These are phyloP conservation scores for Tachysurus vachellii DNA, from an alignment of 2,113 vertebrate genomes.

Conservation along the genomic window DNA sequence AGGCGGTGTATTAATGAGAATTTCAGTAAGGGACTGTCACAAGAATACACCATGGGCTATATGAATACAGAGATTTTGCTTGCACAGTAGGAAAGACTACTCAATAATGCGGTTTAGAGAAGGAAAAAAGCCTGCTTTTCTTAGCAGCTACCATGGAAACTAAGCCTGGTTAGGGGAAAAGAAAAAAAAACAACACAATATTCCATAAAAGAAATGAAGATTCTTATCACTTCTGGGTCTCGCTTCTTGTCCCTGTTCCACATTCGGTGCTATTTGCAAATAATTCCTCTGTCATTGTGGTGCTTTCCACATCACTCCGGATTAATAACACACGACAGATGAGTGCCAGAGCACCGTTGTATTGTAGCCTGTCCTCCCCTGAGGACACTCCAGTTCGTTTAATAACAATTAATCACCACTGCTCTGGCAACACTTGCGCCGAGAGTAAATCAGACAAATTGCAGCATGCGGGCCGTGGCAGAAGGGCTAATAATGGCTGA, in stretches of 20 bases:
- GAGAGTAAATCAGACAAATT: conserved; percentile 48
- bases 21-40: conserved; percentile 17
- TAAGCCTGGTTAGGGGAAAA: conserved; percentile 38
- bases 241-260: background rate
- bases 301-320: conserved; percentile 55
- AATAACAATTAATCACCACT: conserved; percentile 47
- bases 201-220: conserved; percentile 51
- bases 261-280: conserved; percentile 49
- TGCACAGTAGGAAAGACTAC: conserved; percentile 34
- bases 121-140: conserved; percentile 40
- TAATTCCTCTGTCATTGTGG: conserved; percentile 49
- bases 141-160: conserved; percentile 61
- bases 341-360: conserved; percentile 55
- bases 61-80: conserved; percentile 21
- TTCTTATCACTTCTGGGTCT: conserved; percentile 48
- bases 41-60: conserved; percentile 7
- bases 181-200: conserved; percentile 32
- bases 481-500: conserved; percentile 46
- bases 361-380: conserved; percentile 18
- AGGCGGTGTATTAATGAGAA: conserved; percentile 20
- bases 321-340: conserved; percentile 61
- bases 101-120: conserved; percentile 39
- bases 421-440: background rate
- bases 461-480: conserved; percentile 9
- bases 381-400: conserved; percentile 44